Base-by-base conservation (phyloP, 2,113 vertebrate species). In the Gambusia affinis region DNA sequence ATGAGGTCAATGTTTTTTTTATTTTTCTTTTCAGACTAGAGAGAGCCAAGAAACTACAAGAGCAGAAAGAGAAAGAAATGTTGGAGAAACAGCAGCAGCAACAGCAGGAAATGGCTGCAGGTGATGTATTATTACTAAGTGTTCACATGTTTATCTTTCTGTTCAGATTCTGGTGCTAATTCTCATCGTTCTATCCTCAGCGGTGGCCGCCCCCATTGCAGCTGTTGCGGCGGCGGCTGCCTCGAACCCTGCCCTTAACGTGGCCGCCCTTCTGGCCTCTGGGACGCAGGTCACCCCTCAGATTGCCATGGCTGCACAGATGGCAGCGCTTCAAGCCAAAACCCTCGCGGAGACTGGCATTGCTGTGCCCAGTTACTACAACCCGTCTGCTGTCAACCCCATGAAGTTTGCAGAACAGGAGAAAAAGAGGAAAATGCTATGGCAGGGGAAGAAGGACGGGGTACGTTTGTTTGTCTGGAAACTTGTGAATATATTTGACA, bases 361-460 rank as follows among this genome's bases (percentile, higher is more conserved):
- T n/a, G 97, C 97, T 35, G 97, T 99, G 17, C 98, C 98, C 14
- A 98, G 97, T 93, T 99, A 97, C 83, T 99, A 99, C 10, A 99
- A 99, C 86, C 98, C 98, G 19, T 97, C 98, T 0, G 97, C 98
- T 30, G 97, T 99, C 60, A 99, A 99, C 80, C 98, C 98, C 2
- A 97, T 97, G 96, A 99, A 97, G 70, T 99, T 99, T 87, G 97
- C 97, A 64, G 98, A 99, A 70, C 98, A 99, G 72, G 98, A 98
- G 82, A 99, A 99, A 54, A 99, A 99, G 85, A 91, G 98, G 81
- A 99, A 99, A 92, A 96, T 93, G 96, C 95, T 99, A 73, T 99
- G 98, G 98, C 97, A 99, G 89, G 97, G 97, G 81, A 99, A 99
- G 90, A 99, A 98, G 79, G 97, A 99, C 78, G 98, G 98, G 92